These are phyloP conservation scores for Gopherus evgoodei DNA, from an alignment of 2,113 vertebrate genomes.

Conservation along the genomic window DNA sequence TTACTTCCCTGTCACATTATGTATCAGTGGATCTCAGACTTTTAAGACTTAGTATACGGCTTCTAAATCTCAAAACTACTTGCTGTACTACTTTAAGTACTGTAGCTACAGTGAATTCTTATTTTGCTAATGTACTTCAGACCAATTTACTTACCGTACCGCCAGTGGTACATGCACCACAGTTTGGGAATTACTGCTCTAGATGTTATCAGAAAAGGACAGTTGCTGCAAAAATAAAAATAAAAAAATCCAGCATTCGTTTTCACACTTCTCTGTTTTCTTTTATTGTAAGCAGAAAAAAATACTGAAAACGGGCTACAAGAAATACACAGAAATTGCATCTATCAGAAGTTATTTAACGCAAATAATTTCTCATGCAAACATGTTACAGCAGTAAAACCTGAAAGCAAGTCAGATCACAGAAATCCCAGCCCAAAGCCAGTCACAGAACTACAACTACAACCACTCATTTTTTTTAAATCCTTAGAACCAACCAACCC, in stretches of 20 bases:
- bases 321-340: too few species aligned
- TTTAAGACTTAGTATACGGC: neutral
- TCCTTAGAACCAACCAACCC: neutral
- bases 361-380: neutral
- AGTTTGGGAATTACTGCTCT: neutral
- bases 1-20: neutral
- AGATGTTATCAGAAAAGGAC: neutral
- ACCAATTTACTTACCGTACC: neutral
- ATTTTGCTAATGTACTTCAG: neutral
- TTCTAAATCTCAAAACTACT: neutral
- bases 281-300: neutral
- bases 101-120: neutral
- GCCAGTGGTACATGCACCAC: neutral
- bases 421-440: neutral
- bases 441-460: neutral
- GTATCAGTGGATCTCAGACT: neutral
- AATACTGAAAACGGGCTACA: fast-evolving
- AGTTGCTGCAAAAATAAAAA: too few species aligned
- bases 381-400: neutral
- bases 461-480: neutral
- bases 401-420: neutral
- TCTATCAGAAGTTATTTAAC: neutral
- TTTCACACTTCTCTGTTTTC: neutral
- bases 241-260: neutral
- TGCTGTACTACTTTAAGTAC: neutral